Evolutionary conservation across 2,888 invertebrate genomes (phyloP), one percentile per base, ranked within the genome.

Genomic region (Platycheirus rosarum): DNA sequence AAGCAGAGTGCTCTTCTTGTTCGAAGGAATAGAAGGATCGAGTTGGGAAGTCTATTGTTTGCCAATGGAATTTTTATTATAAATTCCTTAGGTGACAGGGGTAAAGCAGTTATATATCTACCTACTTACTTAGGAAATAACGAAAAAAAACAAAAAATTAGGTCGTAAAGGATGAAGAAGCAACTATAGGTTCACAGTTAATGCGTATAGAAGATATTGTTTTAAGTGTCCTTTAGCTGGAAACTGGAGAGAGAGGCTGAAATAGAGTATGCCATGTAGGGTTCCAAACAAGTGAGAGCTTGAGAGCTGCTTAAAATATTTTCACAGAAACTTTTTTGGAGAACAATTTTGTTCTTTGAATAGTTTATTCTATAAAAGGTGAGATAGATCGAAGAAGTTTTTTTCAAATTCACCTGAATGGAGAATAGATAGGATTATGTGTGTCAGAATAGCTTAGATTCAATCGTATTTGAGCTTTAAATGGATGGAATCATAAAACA

Each of bases 41-140:
- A 23, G 16, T 65, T n/a, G 44, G 62, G 2, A 6, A 32, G n/a
- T 60, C 37, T 60, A 66, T 76, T 75, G 80, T 76, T 80, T 80
- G 48, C 53, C 75, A 42, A 70, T 75, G 80, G 80, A 80, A 80
- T 80, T 80, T 80, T 80, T 66, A 80, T 76, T 75, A 75, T 65
- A 76, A 75, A 80, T 75, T 80, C 70, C 53, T 80, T 13, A 13
- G 68, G 42, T 49, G 32, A 35, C 65, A 11, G 60, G 57, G 70
- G 66, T 66, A 66, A 70, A 70, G 66, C 60, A 76, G 40, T 69
- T 69, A 48, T 65, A 60, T 60, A 57, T 32, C 11, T 37, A 6
- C 26, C n/a, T 46, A 42, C 55, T 42, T 53, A 44, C 29, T 55
- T 53, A 20, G 44, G 23, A 35, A 26, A 55, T 29, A 32, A 46